These are phyloP conservation scores for Pipistrellus nathusii DNA, from an alignment of 2,797 vertebrate genomes.

Conservation along the genomic window DNA sequence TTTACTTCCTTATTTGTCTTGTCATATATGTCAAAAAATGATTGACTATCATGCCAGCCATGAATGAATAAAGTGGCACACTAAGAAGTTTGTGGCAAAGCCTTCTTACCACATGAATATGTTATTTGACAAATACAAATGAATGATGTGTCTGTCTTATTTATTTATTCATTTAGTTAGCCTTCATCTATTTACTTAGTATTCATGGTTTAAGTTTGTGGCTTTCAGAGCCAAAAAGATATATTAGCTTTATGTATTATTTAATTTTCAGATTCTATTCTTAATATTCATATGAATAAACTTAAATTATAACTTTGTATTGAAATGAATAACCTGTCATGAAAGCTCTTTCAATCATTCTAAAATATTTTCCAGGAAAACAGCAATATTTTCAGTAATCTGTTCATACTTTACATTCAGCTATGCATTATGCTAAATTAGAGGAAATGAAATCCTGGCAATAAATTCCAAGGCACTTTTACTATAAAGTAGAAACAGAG, in stretches of 20 bases:
- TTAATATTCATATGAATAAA: constrained; percentile 55
- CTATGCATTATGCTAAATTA: neutral
- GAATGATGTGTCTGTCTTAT: neutral
- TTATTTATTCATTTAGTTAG: neutral
- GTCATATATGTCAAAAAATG: constrained; percentile 4
- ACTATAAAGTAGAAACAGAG: neutral
- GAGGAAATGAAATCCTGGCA: neutral
- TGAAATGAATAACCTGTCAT: neutral
- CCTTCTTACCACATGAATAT: neutral
- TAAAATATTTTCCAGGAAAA: constrained; percentile 20
- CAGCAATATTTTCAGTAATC: neutral
- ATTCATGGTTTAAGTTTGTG: neutral
- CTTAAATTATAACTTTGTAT: neutral
- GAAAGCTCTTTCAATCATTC: constrained; percentile 23
- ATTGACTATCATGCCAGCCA: neutral
- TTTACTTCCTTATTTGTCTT: constrained; percentile 13
- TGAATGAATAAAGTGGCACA: neutral
- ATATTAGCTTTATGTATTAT: constrained; percentile 2
- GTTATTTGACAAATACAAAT: constrained; percentile 17
- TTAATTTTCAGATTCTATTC: constrained; percentile 12
- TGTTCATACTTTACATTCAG: neutral
- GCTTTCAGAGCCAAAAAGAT: constrained; percentile 2
- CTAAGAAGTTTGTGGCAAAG: neutral
- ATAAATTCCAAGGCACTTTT: neutral
- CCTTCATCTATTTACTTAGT: neutral